These are phyloP conservation scores for Muntiacus muntjak DNA, from an alignment of 2,113 vertebrate species.

Conservation along the genomic window DNA sequence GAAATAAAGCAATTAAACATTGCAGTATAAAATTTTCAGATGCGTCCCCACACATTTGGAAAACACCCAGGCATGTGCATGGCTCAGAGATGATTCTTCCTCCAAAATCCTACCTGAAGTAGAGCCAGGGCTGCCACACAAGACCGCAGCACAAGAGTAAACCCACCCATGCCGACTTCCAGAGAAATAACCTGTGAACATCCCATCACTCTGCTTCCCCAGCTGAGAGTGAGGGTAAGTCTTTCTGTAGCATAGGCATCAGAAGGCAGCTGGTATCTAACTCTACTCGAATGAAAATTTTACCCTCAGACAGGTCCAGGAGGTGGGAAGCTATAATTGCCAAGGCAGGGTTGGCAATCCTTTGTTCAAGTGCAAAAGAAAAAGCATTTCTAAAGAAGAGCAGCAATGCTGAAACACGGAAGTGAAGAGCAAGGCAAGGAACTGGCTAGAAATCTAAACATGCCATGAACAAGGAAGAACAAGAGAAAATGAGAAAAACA, in stretches of 20 bases:
- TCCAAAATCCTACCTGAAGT: background rate
- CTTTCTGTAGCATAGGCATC: background rate
- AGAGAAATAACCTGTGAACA: background rate
- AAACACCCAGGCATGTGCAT: background rate
- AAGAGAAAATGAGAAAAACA: background rate
- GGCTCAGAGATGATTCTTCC: background rate
- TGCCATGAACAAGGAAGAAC: too few relatives aligned
- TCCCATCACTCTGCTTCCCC: background rate
- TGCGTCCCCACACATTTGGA: background rate
- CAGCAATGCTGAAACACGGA: background rate
- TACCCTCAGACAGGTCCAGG: background rate
- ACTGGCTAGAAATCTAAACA: background rate
- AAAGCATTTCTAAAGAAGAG: background rate
- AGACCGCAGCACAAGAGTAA: background rate
- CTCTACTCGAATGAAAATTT: background rate
- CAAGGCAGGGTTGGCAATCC: background rate
- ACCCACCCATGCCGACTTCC: background rate
- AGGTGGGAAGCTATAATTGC: background rate
- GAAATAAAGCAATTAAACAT: background rate
- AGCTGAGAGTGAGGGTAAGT: background rate
- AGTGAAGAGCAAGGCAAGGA: background rate
- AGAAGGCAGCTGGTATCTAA: background rate
- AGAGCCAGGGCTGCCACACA: background rate
- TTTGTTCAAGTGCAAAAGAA: background rate
- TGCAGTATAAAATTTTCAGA: background rate